Percentiles rank a stretch among this genome's conserved stretches.
Evolutionary conservation across 1,140 invertebrate genomes (phyloP).

Genomic region (Thalassaphorura encarpata): DNA sequence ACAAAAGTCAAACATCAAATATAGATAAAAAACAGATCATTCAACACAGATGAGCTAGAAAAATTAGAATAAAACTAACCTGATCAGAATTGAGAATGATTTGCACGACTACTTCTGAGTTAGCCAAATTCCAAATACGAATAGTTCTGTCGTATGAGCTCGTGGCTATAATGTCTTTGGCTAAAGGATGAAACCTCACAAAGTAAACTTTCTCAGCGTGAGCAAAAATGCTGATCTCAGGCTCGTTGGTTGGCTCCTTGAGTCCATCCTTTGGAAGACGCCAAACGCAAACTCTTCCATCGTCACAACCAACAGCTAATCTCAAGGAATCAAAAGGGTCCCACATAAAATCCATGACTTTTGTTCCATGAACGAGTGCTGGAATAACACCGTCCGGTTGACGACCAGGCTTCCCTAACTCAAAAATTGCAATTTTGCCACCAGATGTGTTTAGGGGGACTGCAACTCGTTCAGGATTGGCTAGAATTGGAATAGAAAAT

Average conservation of each 20-base stretch:
- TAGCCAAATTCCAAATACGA: conserved; percentile 66
- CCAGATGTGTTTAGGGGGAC: conserved; percentile 78
- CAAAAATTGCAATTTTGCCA: conserved; percentile 77
- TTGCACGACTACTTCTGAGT: conserved; percentile 44
- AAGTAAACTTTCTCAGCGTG: conserved; percentile 86
- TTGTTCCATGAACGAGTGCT: conserved; percentile 73
- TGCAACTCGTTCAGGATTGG: conserved; percentile 71
- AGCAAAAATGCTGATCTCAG: conserved; percentile 49
- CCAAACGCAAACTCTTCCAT: conserved; percentile 81
- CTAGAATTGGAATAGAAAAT: conserved; percentile 39
- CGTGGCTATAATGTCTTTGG: conserved; percentile 69
- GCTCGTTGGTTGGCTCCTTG: conserved; percentile 56
- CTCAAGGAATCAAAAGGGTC: conserved; percentile 76
- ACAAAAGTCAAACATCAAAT: conserved; percentile 4
- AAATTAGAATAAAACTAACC: conserved; percentile 29
- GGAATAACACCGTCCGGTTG: conserved; percentile 71
- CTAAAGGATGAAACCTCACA: conserved; percentile 80
- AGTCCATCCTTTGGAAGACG: conserved; percentile 60
- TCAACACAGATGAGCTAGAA: not conserved
- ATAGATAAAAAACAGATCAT: not conserved
- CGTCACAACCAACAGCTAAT: conserved; percentile 75
- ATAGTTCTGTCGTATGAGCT: conserved; percentile 82
- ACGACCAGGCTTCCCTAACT: conserved; percentile 64
- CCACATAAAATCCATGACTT: conserved; percentile 85
- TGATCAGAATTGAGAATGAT: conserved; percentile 63